A percentile compares a stretch with the other conserved stretches of the same genome.
These are phyloP conservation scores for Sipha flava DNA, from an alignment of 1,140 invertebrate genomes.

Conservation along the genomic window DNA sequence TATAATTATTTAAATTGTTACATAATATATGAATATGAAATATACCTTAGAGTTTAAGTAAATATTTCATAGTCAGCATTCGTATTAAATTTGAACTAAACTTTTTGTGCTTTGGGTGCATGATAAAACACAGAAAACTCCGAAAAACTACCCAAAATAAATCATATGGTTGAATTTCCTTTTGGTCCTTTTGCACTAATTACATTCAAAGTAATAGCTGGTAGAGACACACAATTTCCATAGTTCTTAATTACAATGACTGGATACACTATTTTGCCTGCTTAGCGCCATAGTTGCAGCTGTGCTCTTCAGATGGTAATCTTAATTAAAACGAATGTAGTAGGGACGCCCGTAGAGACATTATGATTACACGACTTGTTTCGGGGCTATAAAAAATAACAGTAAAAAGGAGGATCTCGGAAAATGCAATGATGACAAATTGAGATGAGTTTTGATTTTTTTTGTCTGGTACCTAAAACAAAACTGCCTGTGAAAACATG, in stretches of 20 bases:
- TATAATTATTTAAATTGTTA: not conserved
- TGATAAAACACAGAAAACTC: slow-evolving; percentile 16
- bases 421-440: not conserved
- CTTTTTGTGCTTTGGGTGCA: slow-evolving; percentile 10
- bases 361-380: slow-evolving; percentile 15
- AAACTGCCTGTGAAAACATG: too few species aligned
- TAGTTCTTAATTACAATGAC: slow-evolving; percentile 31
- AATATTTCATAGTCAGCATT: not conserved
- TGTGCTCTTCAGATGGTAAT: slow-evolving; percentile 26
- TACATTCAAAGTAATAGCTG: slow-evolving; percentile 30
- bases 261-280: slow-evolving; percentile 24
- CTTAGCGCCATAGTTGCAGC: slow-evolving; percentile 20
- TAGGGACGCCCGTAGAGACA: slow-evolving; percentile 19
- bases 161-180: slow-evolving; percentile 26
- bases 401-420: not conserved
- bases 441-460: slow-evolving; percentile 10
- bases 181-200: slow-evolving; percentile 9
- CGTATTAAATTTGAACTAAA: slow-evolving; percentile 20
- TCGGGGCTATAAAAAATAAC: slow-evolving; percentile 14
- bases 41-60: not conserved
- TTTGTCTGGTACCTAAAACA: not conserved
- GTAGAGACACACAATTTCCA: slow-evolving; percentile 28
- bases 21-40: slow-evolving; percentile 8
- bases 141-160: slow-evolving; percentile 26
- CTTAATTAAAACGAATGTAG: slow-evolving; percentile 33